Evolutionary conservation across 2,113 vertebrate genomes (phyloP).

Genomic region (Steatornis caripensis): DNA sequence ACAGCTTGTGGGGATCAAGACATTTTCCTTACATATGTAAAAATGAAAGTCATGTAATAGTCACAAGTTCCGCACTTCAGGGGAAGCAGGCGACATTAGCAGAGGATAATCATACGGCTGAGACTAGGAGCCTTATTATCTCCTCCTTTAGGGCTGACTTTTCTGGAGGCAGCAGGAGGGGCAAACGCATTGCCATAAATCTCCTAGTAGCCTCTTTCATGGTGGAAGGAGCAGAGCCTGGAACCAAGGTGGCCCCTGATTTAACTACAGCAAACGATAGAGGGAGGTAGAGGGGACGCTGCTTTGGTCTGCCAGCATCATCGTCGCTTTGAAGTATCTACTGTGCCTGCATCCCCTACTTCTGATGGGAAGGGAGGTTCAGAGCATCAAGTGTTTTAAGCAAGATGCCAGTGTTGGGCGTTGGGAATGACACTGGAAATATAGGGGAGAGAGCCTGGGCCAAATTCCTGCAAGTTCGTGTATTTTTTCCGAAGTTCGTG

Average conservation of each 20-base stretch:
- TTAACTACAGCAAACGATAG: not conserved
- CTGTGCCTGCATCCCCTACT: not conserved
- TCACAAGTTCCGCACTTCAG: not conserved
- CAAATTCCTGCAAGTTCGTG: not conserved
- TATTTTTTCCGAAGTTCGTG: not conserved
- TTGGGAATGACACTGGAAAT: not conserved
- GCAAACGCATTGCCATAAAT: not conserved
- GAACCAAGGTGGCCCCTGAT: not conserved
- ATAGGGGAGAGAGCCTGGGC: not conserved
- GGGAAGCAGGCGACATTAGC: not conserved
- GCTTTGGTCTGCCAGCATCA: not conserved
- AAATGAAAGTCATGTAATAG: not conserved
- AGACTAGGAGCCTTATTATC: not conserved
- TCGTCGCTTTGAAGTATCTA: not conserved
- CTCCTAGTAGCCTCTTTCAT: not conserved
- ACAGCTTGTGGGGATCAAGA: conserved; percentile 19
- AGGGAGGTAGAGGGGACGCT: not conserved
- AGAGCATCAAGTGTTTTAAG: not conserved
- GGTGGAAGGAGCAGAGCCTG: not conserved
- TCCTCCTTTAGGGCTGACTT: not conserved
- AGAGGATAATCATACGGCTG: not conserved
- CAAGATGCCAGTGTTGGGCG: not conserved
- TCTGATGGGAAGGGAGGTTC: not conserved
- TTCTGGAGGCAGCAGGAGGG: not conserved
- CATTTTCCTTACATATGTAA: conserved; percentile 6